These are phyloP conservation scores for Atopsyche davidsoni DNA, from an alignment of 1,140 invertebrate genomes.

Conservation along the genomic window DNA sequence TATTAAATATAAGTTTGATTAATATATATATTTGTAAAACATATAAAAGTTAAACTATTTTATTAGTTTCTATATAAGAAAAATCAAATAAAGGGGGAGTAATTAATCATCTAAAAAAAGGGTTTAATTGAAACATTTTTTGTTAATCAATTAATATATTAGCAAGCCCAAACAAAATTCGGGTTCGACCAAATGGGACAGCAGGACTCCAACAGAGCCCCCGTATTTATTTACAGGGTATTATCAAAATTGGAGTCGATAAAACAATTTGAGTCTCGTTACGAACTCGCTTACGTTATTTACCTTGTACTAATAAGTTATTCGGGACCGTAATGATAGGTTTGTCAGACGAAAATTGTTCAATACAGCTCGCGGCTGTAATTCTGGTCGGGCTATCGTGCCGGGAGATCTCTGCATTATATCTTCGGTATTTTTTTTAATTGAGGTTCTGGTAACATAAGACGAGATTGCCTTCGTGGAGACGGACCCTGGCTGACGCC, in stretches of 20 bases:
- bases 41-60: too few species aligned
- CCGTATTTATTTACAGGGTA: constrained; percentile 19
- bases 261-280: constrained; percentile 26
- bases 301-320: constrained; percentile 26
- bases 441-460: constrained; percentile 22
- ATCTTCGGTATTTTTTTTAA: constrained; percentile 25
- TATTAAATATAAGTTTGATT: too few species aligned
- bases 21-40: too few species aligned
- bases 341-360: constrained; percentile 24
- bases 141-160: too few species aligned
- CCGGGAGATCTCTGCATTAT: constrained; percentile 16
- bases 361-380: constrained; percentile 20
- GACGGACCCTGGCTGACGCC: neutral
- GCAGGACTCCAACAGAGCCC: too few species aligned
- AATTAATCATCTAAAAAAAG: too few species aligned
- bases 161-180: too few species aligned
- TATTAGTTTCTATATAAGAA: too few species aligned
- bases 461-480: neutral
- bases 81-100: too few species aligned
- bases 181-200: too few species aligned
- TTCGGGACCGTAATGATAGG: constrained; percentile 26
- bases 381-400: constrained; percentile 26
- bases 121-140: too few species aligned
- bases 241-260: constrained; percentile 24
- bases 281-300: constrained; percentile 28